Conservation (phyloP, 2,797 vertebrate genomes). For the Nyctalus aviator region DNA sequence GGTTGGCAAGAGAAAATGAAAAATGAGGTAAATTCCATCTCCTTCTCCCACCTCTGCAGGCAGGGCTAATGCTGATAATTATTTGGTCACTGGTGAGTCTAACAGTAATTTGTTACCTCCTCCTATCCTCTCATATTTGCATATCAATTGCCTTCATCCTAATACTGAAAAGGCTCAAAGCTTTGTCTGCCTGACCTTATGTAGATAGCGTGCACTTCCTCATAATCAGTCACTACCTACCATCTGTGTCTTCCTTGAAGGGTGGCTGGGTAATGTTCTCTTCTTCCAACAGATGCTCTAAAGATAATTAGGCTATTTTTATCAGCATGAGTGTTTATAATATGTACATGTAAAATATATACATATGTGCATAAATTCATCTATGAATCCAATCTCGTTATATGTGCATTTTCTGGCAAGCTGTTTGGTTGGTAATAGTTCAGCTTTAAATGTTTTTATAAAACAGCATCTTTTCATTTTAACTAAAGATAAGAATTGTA, state of each 20-base stretch:
- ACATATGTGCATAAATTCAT: not conserved
- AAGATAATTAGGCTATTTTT: not conserved
- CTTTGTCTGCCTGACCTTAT: slow-evolving; percentile 58
- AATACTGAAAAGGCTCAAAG: slow-evolving; percentile 7
- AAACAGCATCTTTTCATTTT: slow-evolving; percentile 60
- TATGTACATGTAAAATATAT: not conserved
- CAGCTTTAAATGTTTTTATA: slow-evolving; percentile 41
- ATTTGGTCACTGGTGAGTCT: not conserved
- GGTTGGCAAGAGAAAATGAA: not conserved
- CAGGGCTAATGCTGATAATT: not conserved
- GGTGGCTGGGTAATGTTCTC: not conserved
- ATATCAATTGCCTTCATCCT: slow-evolving; percentile 37
- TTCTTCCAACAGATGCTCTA: slow-evolving; percentile 35
- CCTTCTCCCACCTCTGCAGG: not conserved
- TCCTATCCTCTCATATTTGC: not conserved
- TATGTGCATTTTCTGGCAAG: slow-evolving; percentile 2
- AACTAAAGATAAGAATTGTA: slow-evolving; percentile 21
- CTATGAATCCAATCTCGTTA: not conserved
- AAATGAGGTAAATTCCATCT: not conserved
- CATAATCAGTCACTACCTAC: not conserved
- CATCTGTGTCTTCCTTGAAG: slow-evolving; percentile 25
- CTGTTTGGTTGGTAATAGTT: slow-evolving; percentile 41
- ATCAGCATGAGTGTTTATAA: slow-evolving; percentile 1
- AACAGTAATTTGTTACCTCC: not conserved
- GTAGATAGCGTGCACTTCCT: not conserved